Conservation (phyloP, 2,888 invertebrate genomes). For the Incurvaria masculella region DNA sequence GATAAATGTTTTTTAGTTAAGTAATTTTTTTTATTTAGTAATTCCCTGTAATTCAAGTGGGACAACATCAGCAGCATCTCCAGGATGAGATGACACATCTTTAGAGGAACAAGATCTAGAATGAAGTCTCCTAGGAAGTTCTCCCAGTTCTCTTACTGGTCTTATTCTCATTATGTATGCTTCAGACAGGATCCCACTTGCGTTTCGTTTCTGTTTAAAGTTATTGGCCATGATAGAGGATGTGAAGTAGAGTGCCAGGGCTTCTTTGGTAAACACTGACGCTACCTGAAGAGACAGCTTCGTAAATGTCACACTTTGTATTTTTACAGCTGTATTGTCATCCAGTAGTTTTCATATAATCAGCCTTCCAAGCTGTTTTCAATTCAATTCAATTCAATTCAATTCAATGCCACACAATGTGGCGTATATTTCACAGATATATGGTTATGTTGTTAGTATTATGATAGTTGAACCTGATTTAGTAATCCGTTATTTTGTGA, state of each 20-base stretch:
- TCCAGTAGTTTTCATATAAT: background rate
- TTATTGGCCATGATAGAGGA: background rate
- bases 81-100: background rate
- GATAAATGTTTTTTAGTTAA: no score
- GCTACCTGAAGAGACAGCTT: background rate
- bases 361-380: background rate
- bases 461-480: background rate
- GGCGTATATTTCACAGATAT: no score
- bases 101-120: background rate
- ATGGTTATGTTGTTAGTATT: no score
- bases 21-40: no score
- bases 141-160: background rate
- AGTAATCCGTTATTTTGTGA: background rate
- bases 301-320: background rate
- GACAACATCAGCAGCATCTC: background rate
- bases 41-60: background rate
- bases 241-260: background rate
- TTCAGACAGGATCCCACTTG: background rate
- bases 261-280: background rate
- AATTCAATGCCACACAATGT: no score
- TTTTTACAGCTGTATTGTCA: background rate
- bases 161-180: background rate
- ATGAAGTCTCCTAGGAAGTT: background rate
- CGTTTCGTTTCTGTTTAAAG: background rate
- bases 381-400: no score